Evolutionary conservation across 1,140 invertebrate species (phyloP).

Genomic region (Artemia franciscana): DNA sequence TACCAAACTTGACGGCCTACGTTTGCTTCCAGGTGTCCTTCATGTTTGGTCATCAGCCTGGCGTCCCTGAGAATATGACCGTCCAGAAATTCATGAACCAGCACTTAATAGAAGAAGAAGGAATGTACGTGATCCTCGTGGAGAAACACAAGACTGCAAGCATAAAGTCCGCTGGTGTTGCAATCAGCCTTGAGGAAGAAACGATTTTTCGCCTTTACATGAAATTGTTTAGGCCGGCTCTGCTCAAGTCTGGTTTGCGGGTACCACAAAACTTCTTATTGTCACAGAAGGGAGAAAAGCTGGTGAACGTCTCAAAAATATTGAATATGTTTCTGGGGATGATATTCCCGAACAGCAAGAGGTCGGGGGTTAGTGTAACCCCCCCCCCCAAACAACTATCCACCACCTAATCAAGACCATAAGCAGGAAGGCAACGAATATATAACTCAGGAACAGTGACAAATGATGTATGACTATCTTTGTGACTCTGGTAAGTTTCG

Average conservation of each 20-base stretch:
- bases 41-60: neutral
- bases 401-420: no score
- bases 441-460: no score
- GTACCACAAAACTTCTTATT: neutral
- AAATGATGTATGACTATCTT: no score
- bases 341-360: no score
- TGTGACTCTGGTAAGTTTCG: no score
- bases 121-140: neutral
- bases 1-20: neutral
- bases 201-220: neutral
- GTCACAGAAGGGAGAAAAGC: neutral
- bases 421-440: no score
- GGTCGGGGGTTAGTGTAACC: no score
- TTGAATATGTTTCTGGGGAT: no score
- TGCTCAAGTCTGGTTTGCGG: neutral
- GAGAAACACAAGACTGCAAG: neutral
- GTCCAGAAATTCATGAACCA: neutral
- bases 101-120: neutral
- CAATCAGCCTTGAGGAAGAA: neutral
- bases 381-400: no score
- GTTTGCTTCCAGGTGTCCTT: neutral
- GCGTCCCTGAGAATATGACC: neutral
- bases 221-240: neutral
- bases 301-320: neutral
- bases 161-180: neutral